Evolutionary conservation across 2,888 invertebrate species (phyloP).

Genomic region (Unio pictorum): DNA sequence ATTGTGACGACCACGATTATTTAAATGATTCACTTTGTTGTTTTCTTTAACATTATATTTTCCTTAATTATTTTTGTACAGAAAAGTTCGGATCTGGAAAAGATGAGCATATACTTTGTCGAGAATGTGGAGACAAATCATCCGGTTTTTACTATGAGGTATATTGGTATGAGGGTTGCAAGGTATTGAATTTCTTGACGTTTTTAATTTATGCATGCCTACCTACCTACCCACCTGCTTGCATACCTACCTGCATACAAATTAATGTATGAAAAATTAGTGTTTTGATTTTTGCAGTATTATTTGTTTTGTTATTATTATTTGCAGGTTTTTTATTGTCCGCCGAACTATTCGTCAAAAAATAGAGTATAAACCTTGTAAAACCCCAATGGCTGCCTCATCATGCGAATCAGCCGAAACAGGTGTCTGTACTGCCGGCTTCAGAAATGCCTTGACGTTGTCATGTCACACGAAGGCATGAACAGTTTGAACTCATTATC

Average conservation of each 20-base stretch:
- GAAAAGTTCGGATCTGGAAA: conserved; percentile 43
- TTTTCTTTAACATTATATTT: too few species aligned
- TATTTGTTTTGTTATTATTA: neutral
- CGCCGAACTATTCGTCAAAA: conserved; percentile 60
- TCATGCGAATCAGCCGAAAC: conserved; percentile 65
- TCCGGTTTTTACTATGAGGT: conserved; percentile 68
- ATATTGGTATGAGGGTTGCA: conserved; percentile 67
- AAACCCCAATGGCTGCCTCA: conserved; percentile 58
- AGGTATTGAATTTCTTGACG: conserved; percentile 36
- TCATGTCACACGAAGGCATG: conserved; percentile 66
- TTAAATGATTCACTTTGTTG: too few species aligned
- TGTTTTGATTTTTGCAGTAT: neutral
- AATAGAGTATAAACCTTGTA: conserved; percentile 61
- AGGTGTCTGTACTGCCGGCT: conserved; percentile 65
- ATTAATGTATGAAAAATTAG: too few species aligned
- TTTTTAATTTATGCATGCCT: too few species aligned
- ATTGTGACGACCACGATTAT: too few species aligned
- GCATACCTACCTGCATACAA: too few species aligned
- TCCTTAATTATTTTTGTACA: too few species aligned
- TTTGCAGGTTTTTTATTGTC: conserved; percentile 37
- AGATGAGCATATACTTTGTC: conserved; percentile 62
- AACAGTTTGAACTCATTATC: neutral
- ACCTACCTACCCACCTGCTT: too few species aligned
- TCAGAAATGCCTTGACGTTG: conserved; percentile 58
- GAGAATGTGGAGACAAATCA: conserved; percentile 64